Conservation (phyloP, 2,113 vertebrate species). For the Mugil cephalus region DNA sequence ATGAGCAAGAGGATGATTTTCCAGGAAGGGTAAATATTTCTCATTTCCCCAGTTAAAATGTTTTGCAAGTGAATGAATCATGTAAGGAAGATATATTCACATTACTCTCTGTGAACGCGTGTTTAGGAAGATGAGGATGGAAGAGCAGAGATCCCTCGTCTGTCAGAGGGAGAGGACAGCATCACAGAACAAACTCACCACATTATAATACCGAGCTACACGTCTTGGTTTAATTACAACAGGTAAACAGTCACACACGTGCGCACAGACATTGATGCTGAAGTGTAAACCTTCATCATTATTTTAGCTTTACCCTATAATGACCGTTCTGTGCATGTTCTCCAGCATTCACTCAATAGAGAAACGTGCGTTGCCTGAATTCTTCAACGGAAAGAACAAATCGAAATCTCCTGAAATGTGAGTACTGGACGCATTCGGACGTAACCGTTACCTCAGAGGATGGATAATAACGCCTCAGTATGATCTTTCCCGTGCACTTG, state of each 20-base stretch:
- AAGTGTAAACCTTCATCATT: neutral
- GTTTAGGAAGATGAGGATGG: constrained; percentile 93
- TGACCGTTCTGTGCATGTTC: neutral
- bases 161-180: constrained; percentile 92
- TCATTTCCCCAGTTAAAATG: neutral
- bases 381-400: constrained; percentile 98
- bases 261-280: neutral
- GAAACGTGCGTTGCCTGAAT: constrained; percentile 94
- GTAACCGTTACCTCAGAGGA: accelerated
- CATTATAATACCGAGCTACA: constrained; percentile 97
- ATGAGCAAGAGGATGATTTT: constrained; percentile 96
- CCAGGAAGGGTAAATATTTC: constrained; percentile 89
- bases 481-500: constrained; percentile 2
- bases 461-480: neutral
- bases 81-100: neutral
- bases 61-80: neutral
- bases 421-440: constrained; percentile 69
- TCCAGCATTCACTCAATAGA: constrained; percentile 95
- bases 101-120: neutral
- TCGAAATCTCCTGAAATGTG: constrained; percentile 98
- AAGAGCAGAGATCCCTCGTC: constrained; percentile 88
- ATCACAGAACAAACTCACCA: constrained; percentile 97
- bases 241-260: constrained; percentile 80
- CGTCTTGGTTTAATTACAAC: constrained; percentile 98
- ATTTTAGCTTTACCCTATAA: neutral